Percentiles rank a stretch among this genome's conserved stretches.
Evolutionary conservation across 92 coral and sea anemone species (phyloP).

Genomic region (Epizoanthus fatuus): DNA sequence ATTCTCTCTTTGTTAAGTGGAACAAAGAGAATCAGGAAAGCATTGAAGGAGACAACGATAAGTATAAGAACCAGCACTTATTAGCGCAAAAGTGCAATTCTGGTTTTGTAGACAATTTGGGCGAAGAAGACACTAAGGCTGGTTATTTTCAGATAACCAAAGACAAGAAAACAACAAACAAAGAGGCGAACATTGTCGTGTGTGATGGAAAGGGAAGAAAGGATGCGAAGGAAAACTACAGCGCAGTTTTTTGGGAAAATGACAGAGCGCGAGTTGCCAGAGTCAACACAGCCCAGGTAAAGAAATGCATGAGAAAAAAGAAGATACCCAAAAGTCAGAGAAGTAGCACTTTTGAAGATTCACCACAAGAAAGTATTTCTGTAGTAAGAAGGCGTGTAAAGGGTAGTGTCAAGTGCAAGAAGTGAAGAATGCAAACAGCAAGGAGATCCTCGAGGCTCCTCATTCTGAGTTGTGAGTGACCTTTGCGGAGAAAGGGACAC

Average conservation of each 20-base stretch:
- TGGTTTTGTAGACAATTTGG: not conserved
- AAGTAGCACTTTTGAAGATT: slow-evolving; percentile 3
- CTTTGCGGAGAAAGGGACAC: too few relatives aligned
- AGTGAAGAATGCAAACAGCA: slow-evolving; percentile 12
- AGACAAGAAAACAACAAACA: not conserved
- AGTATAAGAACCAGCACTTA: not conserved
- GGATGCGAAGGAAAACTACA: not conserved
- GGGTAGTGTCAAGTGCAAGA: not conserved
- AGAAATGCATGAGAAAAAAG: slow-evolving; percentile 9
- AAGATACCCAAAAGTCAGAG: slow-evolving; percentile 44
- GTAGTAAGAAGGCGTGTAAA: not conserved
- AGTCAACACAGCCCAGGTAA: not conserved
- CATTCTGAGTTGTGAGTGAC: not conserved
- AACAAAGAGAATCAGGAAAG: not conserved
- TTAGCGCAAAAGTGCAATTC: not conserved
- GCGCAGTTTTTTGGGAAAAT: not conserved
- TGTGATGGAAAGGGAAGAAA: not conserved
- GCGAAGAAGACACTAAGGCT: not conserved
- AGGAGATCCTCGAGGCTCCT: too few relatives aligned
- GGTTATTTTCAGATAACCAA: not conserved
- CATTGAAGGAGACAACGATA: not conserved
- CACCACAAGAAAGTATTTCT: not conserved
- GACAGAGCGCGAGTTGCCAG: not conserved
- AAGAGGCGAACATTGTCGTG: not conserved
- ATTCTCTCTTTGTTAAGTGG: not conserved